Evolutionary conservation across 2,797 vertebrate genomes (phyloP), one percentile per base, ranked within the genome.

Genomic region (Oreochromis grahami): DNA sequence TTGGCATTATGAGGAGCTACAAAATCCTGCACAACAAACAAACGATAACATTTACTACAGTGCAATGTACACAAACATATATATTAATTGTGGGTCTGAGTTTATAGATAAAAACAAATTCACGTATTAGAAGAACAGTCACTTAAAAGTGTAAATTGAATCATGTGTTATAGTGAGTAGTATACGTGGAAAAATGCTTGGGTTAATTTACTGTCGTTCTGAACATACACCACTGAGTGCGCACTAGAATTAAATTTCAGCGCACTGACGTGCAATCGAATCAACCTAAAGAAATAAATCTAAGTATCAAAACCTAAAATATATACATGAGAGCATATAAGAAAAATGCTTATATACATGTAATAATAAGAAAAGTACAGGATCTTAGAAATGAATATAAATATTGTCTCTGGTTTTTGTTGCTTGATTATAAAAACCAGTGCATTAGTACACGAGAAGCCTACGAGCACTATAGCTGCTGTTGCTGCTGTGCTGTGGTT

Each of bases 391-490:
- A n/a, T 63, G 2, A 63, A 13, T n/a, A 43, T 43, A 38, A 65
- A 65, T 38, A 38, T 38, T 38, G 60, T 15, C 24, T 70, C 63
- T 41, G n/a, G 1, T 43, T 70, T 45, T 8, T 24, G 8, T 34
- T 51, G 29, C 2, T 50, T 4, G 3, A 38, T 48, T 72, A 48
- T 19, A 72, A 78, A 10, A 58, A 29, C 2, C 4, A 53, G 4
- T 45, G 34, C 8, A 74, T 70, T 60, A n/a, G 15, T 65, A 51
- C 78, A 8, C 19, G 17, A 7, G 9, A 68, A 55, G 26, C 45
- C 53, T 72, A 2, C 0, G 6, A 45, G 41, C 26, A 29, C 34
- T 19, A 32, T 17, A 36, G 4, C 0, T 8, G n/a, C 17, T 24
- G 5, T 68, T 68, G 38, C 12, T 68, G 63, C 8, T 68, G 36